A percentile compares a stretch with the other conserved stretches of the same genome.
phyloP scores from a whole-genome alignment of 1,140 invertebrate species.

The Drosophila paulistorum region DNA sequence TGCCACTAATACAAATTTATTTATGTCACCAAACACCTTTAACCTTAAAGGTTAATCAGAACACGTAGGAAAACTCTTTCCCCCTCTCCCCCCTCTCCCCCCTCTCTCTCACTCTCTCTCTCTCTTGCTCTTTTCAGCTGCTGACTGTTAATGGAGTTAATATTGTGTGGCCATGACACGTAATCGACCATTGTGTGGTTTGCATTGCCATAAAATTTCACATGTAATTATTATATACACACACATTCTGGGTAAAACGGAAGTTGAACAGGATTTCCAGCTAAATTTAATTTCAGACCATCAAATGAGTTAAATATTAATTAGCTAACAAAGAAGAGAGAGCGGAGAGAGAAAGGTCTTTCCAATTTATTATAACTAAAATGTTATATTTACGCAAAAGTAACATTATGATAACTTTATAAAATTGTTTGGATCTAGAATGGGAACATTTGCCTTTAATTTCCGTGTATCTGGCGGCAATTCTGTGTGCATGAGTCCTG shows the following conservation, averaged over 20 bases:
- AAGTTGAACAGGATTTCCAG: background rate
- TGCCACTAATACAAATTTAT: conserved; percentile 56
- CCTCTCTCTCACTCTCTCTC: background rate
- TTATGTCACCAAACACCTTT: conserved; percentile 53
- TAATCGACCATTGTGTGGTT: background rate
- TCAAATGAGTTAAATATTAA: conserved; percentile 78
- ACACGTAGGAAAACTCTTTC: conserved; percentile 46
- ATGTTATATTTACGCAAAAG: conserved; percentile 1
- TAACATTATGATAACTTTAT: conserved; percentile 38
- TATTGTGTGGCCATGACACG: background rate
- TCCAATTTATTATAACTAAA: background rate
- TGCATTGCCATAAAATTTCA: background rate
- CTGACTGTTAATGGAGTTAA: background rate
- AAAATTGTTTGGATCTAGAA: conserved; percentile 14
- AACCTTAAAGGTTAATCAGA: conserved; percentile 34
- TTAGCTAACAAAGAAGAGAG: conserved; percentile 36
- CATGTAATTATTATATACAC: background rate
- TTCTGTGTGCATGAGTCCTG: conserved; percentile 23
- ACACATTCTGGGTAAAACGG: background rate
- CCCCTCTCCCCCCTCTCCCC: background rate
- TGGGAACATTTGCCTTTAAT: conserved; percentile 66
- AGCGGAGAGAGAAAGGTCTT: too few relatives aligned
- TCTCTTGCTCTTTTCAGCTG: background rate
- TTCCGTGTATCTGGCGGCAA: conserved; percentile 47
- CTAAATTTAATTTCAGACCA: conserved; percentile 49